Percentiles rank a stretch among this genome's conserved stretches.
phyloP scores from a whole-genome alignment of 2,888 invertebrate genomes.

The Doris montereyensis region DNA sequence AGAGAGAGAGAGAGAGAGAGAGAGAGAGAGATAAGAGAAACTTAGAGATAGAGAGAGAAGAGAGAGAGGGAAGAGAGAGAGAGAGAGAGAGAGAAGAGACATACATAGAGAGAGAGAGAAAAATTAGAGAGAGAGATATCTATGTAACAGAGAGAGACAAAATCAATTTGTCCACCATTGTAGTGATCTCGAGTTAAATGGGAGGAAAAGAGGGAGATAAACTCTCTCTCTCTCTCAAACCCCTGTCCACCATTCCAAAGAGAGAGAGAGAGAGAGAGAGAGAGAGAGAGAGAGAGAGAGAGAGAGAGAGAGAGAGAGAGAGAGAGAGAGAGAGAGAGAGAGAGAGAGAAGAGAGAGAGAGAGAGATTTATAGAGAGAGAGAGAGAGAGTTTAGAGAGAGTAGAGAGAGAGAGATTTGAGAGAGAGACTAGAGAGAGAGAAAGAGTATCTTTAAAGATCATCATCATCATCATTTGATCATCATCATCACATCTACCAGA shows the following conservation, averaged over 20 bases:
- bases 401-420: background rate
- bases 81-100: background rate
- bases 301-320: background rate
- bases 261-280: slow-evolving; percentile 15
- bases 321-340: background rate
- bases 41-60: background rate
- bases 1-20: background rate
- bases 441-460: too few relatives aligned
- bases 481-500: too few relatives aligned
- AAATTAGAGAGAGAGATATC: background rate
- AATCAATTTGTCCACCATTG: too few relatives aligned
- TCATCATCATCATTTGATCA: too few relatives aligned
- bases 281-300: background rate
- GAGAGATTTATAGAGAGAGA: background rate
- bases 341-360: background rate
- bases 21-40: slow-evolving; percentile 1
- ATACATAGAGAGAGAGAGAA: background rate
- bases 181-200: too few relatives aligned
- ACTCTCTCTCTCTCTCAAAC: too few relatives aligned
- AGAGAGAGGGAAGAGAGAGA: background rate
- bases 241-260: too few relatives aligned
- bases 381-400: background rate
- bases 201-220: too few relatives aligned
- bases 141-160: background rate
- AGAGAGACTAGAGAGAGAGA: background rate